Evolutionary conservation across 37 sponge, comb jelly and placozoan genomes (phyloP).

Genomic region (Corticium candelabrum): DNA sequence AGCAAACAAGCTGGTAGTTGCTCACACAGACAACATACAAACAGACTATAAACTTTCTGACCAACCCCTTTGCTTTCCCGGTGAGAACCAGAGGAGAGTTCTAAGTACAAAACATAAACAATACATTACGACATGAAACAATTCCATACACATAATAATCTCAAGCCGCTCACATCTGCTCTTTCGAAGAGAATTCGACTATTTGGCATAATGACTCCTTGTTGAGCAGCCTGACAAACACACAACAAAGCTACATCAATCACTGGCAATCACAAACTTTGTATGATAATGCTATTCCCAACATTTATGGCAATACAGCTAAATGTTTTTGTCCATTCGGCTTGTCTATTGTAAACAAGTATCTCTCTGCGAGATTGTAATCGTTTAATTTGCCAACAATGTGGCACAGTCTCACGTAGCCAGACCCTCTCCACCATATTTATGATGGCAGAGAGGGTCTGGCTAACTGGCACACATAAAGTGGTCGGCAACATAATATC

Average conservation of each 20-base stretch:
- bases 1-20: too few relatives aligned
- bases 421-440: neutral
- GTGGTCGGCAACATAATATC: too few relatives aligned
- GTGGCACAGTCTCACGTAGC: too few relatives aligned
- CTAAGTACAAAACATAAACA: neutral
- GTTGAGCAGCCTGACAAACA: neutral
- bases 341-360: too few relatives aligned
- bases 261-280: too few relatives aligned
- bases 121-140: neutral
- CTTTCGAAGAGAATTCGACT: conserved; percentile 14
- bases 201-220: conserved; percentile 11
- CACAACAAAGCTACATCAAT: neutral
- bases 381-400: too few relatives aligned
- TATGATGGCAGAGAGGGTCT: neutral
- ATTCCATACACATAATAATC: neutral
- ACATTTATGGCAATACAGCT: too few relatives aligned
- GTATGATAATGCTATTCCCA: too few relatives aligned
- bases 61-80: conserved; percentile 33
- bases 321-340: too few relatives aligned
- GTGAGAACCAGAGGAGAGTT: conserved; percentile 41
- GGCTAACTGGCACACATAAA: too few relatives aligned
- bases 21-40: too few relatives aligned
- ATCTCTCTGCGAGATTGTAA: too few relatives aligned
- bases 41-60: neutral
- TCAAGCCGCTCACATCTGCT: neutral